phyloP scores from a whole-genome alignment of 2,797 vertebrate genomes.

The Atherinosoma microstoma region DNA sequence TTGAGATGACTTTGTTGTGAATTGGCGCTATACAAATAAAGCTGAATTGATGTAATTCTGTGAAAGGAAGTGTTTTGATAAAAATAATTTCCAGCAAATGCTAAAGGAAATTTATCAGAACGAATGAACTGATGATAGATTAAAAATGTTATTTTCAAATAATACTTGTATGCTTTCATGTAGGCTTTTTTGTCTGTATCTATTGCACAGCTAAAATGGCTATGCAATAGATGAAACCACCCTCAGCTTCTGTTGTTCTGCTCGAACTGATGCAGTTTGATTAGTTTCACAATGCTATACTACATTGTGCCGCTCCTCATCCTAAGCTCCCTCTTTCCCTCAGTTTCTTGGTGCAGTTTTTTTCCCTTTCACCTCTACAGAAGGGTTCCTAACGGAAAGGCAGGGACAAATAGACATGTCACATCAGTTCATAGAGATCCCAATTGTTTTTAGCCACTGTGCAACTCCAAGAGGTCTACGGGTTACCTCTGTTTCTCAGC shows the following conservation, averaged over 20 bases:
- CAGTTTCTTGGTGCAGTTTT: constrained; percentile 18
- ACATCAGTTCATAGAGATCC: constrained; percentile 76
- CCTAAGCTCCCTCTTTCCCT: constrained; percentile 14
- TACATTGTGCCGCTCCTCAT: constrained; percentile 3
- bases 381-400: constrained; percentile 64
- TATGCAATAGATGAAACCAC: constrained; percentile 2
- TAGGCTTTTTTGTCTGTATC: not conserved
- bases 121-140: not conserved
- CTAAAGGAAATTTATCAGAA: not conserved
- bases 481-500: constrained; percentile 56
- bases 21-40: too few species aligned
- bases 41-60: too few species aligned
- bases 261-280: constrained; percentile 24
- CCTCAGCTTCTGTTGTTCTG: constrained; percentile 20
- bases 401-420: constrained; percentile 76
- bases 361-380: constrained; percentile 38
- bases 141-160: not conserved
- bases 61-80: not conserved
- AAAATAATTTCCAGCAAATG: not conserved
- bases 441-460: constrained; percentile 78
- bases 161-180: too few species aligned
- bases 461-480: constrained; percentile 52
- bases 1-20: too few species aligned
- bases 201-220: not conserved
- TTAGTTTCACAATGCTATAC: constrained; percentile 13